Base-by-base conservation (phyloP, 2,797 vertebrate species). In the Peromyscus aztecus region DNA sequence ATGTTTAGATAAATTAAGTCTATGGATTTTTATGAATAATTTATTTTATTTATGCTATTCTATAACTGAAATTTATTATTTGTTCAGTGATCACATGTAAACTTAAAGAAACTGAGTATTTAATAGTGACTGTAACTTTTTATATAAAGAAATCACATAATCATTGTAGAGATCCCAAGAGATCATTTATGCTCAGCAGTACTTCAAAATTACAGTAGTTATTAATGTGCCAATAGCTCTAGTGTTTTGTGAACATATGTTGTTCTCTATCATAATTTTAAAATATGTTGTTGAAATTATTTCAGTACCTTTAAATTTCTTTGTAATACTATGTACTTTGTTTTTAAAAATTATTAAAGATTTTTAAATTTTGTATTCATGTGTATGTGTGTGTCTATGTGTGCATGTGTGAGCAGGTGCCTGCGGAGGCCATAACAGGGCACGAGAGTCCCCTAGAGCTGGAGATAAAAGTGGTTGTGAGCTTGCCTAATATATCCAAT, bases 191-290 rank as follows among this genome's bases (percentile, higher is more conserved):
- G 43, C 2, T 83, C 4, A 84, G 49, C 13, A 29, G 0, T 84
- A 57, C 23, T 87, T 93, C 73, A 97, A 89, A 87, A 83, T 93
- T 96, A 93, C 7, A 84, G 61, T 85, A 84, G 19, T 75, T 90
- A 52, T 52, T 92, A 83, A 61, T 29, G 24, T 88, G 34, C 2
- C 76, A 88, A 52, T 84, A 89, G 8, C 57, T 69, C 61, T 40
- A 76, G 61, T 89, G 37, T 9, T 52, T 97, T 85, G n/a, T 84
- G 17, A 90, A 73, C 13, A 52, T 59, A 4, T 11, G 13, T 89
- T 93, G 78, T 87, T 89, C 37, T 92, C 6, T 76, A 71, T 80
- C 12, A 84, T 14, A 84, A 55, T 75, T 87, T 71, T 93, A 90
- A 94, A 69, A 59, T 16, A 88, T 7, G 37, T 87, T 93, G 46